A percentile compares a stretch with the other conserved stretches of the same genome.
Evolutionary conservation across 2,113 vertebrate species (phyloP).

Genomic region (Rissa tridactyla): DNA sequence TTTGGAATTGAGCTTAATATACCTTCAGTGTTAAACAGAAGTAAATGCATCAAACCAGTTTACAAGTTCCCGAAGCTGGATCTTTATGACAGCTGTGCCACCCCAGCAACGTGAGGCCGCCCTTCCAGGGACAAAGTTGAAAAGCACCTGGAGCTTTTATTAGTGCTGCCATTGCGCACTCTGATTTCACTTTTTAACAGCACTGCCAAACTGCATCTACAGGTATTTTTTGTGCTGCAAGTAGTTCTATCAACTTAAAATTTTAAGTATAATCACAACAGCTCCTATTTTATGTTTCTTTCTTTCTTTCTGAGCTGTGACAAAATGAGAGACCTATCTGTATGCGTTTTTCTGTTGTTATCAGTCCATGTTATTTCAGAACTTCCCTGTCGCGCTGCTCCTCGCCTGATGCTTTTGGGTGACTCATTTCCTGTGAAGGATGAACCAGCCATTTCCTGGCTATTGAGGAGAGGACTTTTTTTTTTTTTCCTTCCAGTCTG

Average conservation of each 20-base stretch:
- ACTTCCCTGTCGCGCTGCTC: constrained; percentile 18
- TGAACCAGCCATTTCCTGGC: constrained; percentile 55
- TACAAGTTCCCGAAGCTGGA: neutral
- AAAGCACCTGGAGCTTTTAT: neutral
- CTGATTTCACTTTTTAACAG: neutral
- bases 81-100: neutral
- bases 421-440: constrained; percentile 66
- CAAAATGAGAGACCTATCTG: neutral
- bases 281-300: neutral
- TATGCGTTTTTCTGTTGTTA: neutral
- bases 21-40: neutral
- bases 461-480: neutral
- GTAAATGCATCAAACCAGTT: neutral
- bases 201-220: neutral
- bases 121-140: neutral
- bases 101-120: fast-evolving
- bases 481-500: neutral
- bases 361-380: constrained; percentile 8
- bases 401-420: neutral
- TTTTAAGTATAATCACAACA: neutral
- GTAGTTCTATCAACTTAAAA: neutral
- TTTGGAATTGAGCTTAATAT: neutral
- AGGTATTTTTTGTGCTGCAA: neutral
- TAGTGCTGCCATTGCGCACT: neutral
- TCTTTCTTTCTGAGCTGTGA: neutral